Evolutionary conservation across 2,888 invertebrate genomes (phyloP).

Genomic region (Ormyrus thymus): DNA sequence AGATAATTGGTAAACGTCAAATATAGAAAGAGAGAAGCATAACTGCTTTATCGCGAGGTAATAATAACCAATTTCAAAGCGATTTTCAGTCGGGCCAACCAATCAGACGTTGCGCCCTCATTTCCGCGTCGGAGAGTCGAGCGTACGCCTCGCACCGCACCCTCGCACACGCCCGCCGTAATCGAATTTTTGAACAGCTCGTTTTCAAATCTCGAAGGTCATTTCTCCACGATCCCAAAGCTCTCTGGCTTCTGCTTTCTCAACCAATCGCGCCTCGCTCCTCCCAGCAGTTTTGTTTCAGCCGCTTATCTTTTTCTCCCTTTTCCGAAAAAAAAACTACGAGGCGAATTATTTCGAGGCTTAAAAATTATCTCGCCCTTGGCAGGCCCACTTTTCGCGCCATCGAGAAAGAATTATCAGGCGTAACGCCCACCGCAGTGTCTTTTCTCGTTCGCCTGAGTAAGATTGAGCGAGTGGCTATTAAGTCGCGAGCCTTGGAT

Average conservation of each 20-base stretch:
- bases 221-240: constrained; percentile 25
- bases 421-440: background rate
- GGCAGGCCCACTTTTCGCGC: no score
- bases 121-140: constrained; percentile 65
- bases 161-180: constrained; percentile 55
- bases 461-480: constrained; percentile 58
- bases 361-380: no score
- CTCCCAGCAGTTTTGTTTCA: no score
- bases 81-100: constrained; percentile 72
- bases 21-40: constrained; percentile 66
- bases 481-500: constrained; percentile 62
- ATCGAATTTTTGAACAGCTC: constrained; percentile 69
- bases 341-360: no score
- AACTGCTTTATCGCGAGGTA: constrained; percentile 66
- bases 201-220: constrained; percentile 65
- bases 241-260: constrained; percentile 1
- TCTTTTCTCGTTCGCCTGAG: constrained; percentile 3
- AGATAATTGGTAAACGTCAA: constrained; percentile 67
- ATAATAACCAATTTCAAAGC: constrained; percentile 74
- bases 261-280: background rate
- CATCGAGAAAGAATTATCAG: no score
- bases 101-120: constrained; percentile 73
- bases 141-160: constrained; percentile 34
- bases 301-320: no score
- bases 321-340: no score